Evolutionary conservation across 2,888 invertebrate species (phyloP).

Genomic region (Lithophane semibrunnea): DNA sequence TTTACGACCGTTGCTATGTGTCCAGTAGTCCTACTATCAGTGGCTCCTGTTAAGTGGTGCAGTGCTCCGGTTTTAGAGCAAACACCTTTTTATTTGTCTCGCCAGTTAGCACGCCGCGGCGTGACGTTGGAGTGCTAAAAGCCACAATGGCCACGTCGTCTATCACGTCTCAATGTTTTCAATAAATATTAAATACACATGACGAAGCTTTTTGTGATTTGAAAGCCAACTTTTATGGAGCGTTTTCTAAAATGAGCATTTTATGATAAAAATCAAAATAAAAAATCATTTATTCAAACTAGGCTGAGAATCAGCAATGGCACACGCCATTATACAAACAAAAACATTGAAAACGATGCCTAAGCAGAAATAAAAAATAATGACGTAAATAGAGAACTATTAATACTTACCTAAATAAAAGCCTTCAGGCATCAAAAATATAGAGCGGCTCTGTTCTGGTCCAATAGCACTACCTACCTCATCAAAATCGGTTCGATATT

Average conservation of each 20-base stretch:
- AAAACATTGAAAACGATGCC: too few species aligned
- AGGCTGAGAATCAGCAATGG: too few species aligned
- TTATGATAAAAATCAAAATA: background rate
- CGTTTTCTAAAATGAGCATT: background rate
- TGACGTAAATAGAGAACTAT: too few species aligned
- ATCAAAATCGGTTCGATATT: background rate
- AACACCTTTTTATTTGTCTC: slow-evolving; percentile 67
- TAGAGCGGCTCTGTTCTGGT: background rate
- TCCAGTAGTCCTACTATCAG: slow-evolving; percentile 11
- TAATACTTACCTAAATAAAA: too few species aligned
- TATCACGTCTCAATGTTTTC: slow-evolving; percentile 46
- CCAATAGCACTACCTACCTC: background rate
- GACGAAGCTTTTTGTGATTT: slow-evolving; percentile 15
- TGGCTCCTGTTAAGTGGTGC: slow-evolving; percentile 51
- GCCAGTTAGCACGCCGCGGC: slow-evolving; percentile 63
- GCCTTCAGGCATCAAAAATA: too few species aligned
- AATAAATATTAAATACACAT: slow-evolving; percentile 51
- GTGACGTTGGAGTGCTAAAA: slow-evolving; percentile 70
- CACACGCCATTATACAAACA: too few species aligned
- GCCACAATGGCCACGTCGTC: slow-evolving; percentile 58
- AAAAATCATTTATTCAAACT: too few species aligned
- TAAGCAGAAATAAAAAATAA: too few species aligned
- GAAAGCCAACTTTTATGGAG: background rate
- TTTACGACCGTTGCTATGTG: slow-evolving; percentile 41
- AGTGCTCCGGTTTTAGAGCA: slow-evolving; percentile 65